Base-by-base conservation (phyloP, 2,797 vertebrate genomes). In the Lagocephalus sceleratus region DNA sequence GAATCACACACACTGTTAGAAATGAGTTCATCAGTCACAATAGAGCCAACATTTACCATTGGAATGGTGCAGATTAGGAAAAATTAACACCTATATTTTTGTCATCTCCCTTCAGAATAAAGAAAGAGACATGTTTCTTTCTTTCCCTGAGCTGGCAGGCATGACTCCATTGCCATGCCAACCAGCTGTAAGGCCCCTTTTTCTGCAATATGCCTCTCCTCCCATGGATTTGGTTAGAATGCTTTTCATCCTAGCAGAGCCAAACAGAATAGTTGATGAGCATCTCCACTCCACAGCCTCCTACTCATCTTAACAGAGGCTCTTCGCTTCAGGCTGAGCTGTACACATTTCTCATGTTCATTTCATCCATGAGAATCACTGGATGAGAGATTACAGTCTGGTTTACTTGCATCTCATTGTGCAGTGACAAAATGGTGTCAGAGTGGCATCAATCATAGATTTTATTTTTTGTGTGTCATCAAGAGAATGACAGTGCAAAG, bases 211-310 rank as follows among this genome's bases (percentile, higher is more conserved):
- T 62, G 73, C 71, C 74, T 77, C 71, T 75, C 63, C 78, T 85
- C 66, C 66, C 53, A 66, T 75, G 73, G 73, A 84, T 86, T 80
- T 75, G 74, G 71, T 64, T 59, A 82, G 81, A 83, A 82, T 70
- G 74, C 71, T 75, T 83, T 84, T 85, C 82, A 84, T 83, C 61
- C 39, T 14, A 51, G 56, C 60, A 54, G 75, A 71, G 78, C 86
- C 79, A 88, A 87, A 87, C 83, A 85, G 85, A 88, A 81, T 87
- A 76, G 67, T 62, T 79, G 75, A 88, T 88, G 83, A 87, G 73
- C 63, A 74, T 79, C 63, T 68, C 60, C 12, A 21, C 78, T 58
- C 20, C 51, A 54, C 68, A 57, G 78, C 45, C 57, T 68, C 61
- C 45, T 55, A 70, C 65, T 78, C 76, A 68, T 82, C 68, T 71